Evolutionary conservation across 2,113 vertebrate species (phyloP).

Genomic region (Podilymbus podiceps): DNA sequence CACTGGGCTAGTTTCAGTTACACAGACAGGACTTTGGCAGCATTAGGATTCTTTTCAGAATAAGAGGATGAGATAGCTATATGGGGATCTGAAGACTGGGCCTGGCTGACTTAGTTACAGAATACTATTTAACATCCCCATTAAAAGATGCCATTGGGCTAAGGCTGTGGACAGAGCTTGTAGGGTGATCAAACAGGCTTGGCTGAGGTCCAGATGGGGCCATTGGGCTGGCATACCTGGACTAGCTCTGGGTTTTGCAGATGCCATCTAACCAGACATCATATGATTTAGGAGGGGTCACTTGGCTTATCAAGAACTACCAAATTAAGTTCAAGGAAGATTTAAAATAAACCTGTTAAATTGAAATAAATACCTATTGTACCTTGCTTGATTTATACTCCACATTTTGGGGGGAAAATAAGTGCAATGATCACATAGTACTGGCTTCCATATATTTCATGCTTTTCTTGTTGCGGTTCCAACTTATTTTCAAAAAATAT

Average conservation of each 20-base stretch:
- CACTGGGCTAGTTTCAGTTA: neutral
- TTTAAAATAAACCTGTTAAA: neutral
- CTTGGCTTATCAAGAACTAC: neutral
- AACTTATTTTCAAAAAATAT: neutral
- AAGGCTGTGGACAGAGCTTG: neutral
- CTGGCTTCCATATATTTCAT: neutral
- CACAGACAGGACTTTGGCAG: neutral
- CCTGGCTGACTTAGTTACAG: neutral
- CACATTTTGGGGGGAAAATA: rapidly evolving
- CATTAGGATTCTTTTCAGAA: neutral
- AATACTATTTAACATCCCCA: neutral
- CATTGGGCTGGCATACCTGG: neutral
- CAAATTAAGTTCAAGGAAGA: neutral
- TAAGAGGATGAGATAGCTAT: neutral
- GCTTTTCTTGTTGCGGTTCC: neutral
- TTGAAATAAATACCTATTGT: neutral
- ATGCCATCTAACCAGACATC: neutral
- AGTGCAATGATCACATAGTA: neutral
- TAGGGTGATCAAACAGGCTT: neutral
- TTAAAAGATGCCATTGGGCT: neutral
- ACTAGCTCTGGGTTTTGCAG: neutral
- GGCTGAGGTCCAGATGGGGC: neutral
- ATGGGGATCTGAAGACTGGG: neutral
- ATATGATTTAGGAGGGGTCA: neutral
- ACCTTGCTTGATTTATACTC: neutral